These are phyloP conservation scores for Lepilemur ruficaudatus DNA, from an alignment of 2,797 vertebrate genomes.

Conservation along the genomic window DNA sequence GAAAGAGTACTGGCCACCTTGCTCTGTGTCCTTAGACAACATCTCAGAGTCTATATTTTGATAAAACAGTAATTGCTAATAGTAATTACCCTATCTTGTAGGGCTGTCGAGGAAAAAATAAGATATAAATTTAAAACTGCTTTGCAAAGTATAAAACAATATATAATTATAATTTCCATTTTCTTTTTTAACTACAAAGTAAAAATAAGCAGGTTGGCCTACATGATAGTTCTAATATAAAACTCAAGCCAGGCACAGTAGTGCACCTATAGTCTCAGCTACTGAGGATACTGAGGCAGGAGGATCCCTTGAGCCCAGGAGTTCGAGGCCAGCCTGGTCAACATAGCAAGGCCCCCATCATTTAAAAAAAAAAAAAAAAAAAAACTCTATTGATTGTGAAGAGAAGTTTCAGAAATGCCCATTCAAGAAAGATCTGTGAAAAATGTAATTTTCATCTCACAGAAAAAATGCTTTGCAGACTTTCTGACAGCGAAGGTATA, in stretches of 20 bases:
- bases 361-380: background rate
- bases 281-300: background rate
- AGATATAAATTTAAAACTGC: background rate
- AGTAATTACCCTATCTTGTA: background rate
- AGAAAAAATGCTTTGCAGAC: background rate
- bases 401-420: background rate
- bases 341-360: background rate
- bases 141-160: background rate
- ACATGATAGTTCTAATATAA: background rate
- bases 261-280: background rate
- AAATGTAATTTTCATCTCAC: background rate
- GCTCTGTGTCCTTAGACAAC: background rate
- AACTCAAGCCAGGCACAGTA: background rate
- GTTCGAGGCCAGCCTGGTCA: background rate
- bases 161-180: background rate
- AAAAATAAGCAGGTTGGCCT: background rate
- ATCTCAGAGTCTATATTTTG: background rate
- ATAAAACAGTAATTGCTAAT: background rate
- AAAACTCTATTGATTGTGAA: background rate
- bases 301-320: background rate
- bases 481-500: background rate
- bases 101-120: background rate
- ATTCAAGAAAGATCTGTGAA: background rate
- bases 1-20: background rate
- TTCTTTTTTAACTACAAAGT: background rate